Conservation (phyloP, 2,888 invertebrate genomes). For the Rhagonycha fulva region DNA sequence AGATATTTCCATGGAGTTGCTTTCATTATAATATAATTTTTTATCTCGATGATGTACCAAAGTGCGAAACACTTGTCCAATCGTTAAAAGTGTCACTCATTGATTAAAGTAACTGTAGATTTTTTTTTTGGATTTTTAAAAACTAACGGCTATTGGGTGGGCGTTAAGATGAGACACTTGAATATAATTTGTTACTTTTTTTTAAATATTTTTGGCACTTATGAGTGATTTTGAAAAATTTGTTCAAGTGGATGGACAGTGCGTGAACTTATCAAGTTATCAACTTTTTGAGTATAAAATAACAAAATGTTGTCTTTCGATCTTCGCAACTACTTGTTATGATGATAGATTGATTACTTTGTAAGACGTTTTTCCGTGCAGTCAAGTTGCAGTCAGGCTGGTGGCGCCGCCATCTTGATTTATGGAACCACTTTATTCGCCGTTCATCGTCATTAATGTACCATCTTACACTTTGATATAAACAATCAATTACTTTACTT, state of each 20-base stretch:
- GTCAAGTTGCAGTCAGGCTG: conserved; percentile 28
- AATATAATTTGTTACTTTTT: neutral
- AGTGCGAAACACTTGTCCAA: neutral
- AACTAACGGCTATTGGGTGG: neutral
- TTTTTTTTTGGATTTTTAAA: neutral
- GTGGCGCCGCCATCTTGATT: conserved; percentile 36
- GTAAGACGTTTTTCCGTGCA: conserved; percentile 15
- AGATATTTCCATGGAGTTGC: neutral
- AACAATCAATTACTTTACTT: conserved; percentile 11
- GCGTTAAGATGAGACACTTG: neutral
- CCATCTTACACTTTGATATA: conserved; percentile 24
- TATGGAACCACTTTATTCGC: conserved; percentile 27
- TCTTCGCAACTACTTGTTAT: conserved; percentile 15
- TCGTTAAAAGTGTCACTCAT: neutral
- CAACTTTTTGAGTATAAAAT: conserved; percentile 2
- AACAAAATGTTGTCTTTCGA: conserved; percentile 18
- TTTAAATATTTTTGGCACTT: neutral
- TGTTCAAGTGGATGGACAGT: neutral
- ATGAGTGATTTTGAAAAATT: neutral
- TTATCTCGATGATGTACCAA: neutral
- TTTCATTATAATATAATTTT: neutral
- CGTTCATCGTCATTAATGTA: conserved; percentile 27
- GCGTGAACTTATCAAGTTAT: neutral
- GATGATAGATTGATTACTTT: conserved; percentile 25
- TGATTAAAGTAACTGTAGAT: neutral